Percentiles rank a stretch among this genome's conserved stretches.
These are phyloP conservation scores for Coenonympha arcania DNA, from an alignment of 2,888 invertebrate species.

Conservation along the genomic window DNA sequence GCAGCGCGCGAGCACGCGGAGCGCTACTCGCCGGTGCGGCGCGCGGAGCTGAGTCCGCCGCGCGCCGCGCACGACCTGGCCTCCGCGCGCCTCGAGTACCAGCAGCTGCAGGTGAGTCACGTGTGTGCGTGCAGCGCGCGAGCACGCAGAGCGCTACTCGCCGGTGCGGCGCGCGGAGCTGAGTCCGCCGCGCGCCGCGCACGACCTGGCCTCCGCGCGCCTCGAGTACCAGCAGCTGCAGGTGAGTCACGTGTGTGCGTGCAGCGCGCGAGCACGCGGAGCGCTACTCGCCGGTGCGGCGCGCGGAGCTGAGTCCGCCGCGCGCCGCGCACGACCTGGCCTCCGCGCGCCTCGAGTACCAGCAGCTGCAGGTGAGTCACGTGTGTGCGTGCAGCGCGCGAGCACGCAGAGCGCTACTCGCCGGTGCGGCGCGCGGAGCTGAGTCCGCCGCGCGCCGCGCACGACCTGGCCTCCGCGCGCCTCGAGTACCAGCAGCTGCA, in stretches of 20 bases:
- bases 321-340: slow-evolving; percentile 66
- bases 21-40: slow-evolving; percentile 91
- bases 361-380: slow-evolving; percentile 80
- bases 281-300: slow-evolving; percentile 91
- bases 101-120: slow-evolving; percentile 80
- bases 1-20: slow-evolving; percentile 79
- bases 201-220: slow-evolving; percentile 77
- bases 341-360: slow-evolving; percentile 84
- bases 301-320: slow-evolving; percentile 84
- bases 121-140: slow-evolving; percentile 60
- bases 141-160: slow-evolving; percentile 85
- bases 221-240: slow-evolving; percentile 87
- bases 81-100: slow-evolving; percentile 84
- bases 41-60: slow-evolving; percentile 84
- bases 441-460: slow-evolving; percentile 64
- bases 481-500: slow-evolving; percentile 87
- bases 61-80: slow-evolving; percentile 66
- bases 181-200: slow-evolving; percentile 64
- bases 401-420: slow-evolving; percentile 85
- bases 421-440: slow-evolving; percentile 93
- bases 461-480: slow-evolving; percentile 77
- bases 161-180: slow-evolving; percentile 93
- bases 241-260: slow-evolving; percentile 38
- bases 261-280: slow-evolving; percentile 79
- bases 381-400: slow-evolving; percentile 60